Conservation (phyloP, 2,797 vertebrate species). For the Momotus momota region DNA sequence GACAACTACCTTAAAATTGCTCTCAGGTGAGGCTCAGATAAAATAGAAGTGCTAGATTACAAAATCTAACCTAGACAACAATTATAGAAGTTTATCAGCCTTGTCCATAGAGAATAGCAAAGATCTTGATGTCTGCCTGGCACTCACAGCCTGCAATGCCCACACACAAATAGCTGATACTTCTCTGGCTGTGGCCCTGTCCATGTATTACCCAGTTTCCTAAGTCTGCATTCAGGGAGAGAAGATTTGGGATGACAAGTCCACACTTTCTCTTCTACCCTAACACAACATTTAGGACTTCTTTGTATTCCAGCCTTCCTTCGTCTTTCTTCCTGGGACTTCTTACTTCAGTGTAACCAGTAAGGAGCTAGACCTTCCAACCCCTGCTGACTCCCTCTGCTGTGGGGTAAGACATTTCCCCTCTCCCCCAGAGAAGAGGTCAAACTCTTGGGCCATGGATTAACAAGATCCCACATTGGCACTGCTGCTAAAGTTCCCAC, state of each 20-base stretch:
- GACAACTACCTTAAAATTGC: neutral
- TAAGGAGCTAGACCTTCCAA: neutral
- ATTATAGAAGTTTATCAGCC: neutral
- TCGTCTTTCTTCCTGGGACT: neutral
- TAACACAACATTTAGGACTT: neutral
- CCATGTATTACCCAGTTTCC: neutral
- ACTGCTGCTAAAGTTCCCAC: neutral
- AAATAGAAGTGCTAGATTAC: neutral
- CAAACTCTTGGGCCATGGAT: neutral
- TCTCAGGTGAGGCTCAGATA: neutral
- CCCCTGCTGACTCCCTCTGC: neutral
- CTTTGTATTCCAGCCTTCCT: neutral
- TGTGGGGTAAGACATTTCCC: neutral
- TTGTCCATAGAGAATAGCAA: neutral
- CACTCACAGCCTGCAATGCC: neutral
- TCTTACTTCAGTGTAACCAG: neutral
- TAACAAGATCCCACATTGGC: neutral
- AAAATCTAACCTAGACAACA: neutral
- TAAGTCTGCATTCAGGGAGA: neutral
- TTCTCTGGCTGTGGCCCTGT: accelerated
- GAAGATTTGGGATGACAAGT: neutral
- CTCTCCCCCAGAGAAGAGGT: neutral
- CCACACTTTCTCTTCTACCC: neutral
- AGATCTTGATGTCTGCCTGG: neutral
- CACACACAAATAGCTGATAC: neutral